Base-by-base conservation (phyloP, 2,113 vertebrate genomes). In the Tonatia bakeri region DNA sequence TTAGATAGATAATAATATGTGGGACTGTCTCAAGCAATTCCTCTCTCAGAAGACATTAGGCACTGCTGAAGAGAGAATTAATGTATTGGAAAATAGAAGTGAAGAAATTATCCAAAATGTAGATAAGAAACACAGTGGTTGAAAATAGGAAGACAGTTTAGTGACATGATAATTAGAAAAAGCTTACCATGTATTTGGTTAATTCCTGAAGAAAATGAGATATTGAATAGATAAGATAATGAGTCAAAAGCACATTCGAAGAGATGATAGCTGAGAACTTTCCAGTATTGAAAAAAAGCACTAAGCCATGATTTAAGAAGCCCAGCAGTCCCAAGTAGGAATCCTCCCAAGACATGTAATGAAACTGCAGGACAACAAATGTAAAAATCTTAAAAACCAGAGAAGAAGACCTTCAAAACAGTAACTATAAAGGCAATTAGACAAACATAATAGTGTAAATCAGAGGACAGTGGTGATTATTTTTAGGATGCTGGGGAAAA, bases 21-120 rank as follows among this genome's bases (percentile, higher is more conserved):
- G 14, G 28, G 73, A 56, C 36, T n/a, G 81, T 45, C n/a, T 94
- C 59, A 86, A 4, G 36, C 26, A 56, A 0, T 76, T 81, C 7
- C 56, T 90, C 26, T 92, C 7, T 56, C 24, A 90, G 19, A 86
- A 69, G 36, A 95, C 38, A 85, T 73, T 85, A 91, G 64, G 52
- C 47, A 70, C 16, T 59, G n/a, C 45, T 64, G 13, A 79, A 79
- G 70, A 82, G 47, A 94, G 14, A 87, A 91, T 70, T 73, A 56
- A 17, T 86, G 54, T 90, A 50, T 59, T 93, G 31, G 33, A 94
- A 94, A 97, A 61, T 15, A 83, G 38, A 91, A 94, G 26, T 93
- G 72, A 87, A 90, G 89, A 86, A 92, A 59, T 79, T 93, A 67
- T 16, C 52, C 65, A 95, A 12, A 91, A 24, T 67, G 11, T 43